A percentile compares a stretch with the other conserved stretches of the same genome.
Conservation (phyloP, 1,140 invertebrate genomes). For the Lepidurus apus region DNA sequence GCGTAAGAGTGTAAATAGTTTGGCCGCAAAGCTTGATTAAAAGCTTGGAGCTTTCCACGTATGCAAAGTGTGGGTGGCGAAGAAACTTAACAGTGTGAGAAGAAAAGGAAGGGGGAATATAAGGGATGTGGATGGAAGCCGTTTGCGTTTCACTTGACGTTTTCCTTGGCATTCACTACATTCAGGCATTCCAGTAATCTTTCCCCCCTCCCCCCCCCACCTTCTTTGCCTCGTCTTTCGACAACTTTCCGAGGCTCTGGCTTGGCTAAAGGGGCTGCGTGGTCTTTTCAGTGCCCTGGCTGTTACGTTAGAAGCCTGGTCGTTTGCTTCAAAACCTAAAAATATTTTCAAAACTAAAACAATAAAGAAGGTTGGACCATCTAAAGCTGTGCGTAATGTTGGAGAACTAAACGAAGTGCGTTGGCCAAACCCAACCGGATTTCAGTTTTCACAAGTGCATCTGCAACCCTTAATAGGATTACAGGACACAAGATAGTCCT, state of each 20-base stretch:
- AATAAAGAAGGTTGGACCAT: too few relatives aligned
- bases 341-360: too few relatives aligned
- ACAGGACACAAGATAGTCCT: too few relatives aligned
- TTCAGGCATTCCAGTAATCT: not conserved
- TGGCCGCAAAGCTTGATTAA: too few relatives aligned
- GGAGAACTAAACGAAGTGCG: too few relatives aligned
- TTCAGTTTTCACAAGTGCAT: too few relatives aligned
- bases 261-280: not conserved
- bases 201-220: not conserved
- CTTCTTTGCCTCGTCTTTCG: not conserved
- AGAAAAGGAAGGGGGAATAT: not conserved
- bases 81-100: not conserved
- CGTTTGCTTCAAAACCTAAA: not conserved
- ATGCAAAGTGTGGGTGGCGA: too few relatives aligned
- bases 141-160: not conserved
- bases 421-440: too few relatives aligned
- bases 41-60: too few relatives aligned
- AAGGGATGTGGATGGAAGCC: not conserved
- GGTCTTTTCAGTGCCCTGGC: not conserved
- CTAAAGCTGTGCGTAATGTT: too few relatives aligned
- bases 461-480: too few relatives aligned
- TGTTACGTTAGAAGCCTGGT: not conserved
- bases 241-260: not conserved
- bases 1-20: too few relatives aligned
- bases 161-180: not conserved